Evolutionary conservation across 2,888 invertebrate species (phyloP).

Genomic region (Cheilosia variabilis): DNA sequence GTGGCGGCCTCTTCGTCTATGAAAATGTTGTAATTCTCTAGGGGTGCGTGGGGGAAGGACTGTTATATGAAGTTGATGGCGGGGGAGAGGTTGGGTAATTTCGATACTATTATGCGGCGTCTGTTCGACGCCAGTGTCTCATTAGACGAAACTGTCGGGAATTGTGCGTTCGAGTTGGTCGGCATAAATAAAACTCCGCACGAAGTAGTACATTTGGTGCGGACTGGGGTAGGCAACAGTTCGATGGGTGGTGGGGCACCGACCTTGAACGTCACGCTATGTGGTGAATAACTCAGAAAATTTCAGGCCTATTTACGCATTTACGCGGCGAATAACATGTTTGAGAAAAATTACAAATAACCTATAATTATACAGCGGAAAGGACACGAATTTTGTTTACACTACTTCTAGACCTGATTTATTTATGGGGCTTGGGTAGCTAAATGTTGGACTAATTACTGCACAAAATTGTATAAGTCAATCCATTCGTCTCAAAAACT

Average conservation of each 20-base stretch:
- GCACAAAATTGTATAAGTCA: no score
- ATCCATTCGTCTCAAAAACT: no score
- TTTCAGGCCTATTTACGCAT: no score
- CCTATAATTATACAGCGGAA: no score
- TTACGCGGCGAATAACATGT: no score
- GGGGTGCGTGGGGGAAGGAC: conserved; percentile 21
- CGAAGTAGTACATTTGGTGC: background rate
- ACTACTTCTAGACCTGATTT: no score
- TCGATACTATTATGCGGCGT: conserved; percentile 59
- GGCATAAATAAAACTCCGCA: conserved; percentile 17
- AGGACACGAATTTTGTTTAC: no score
- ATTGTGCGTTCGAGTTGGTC: conserved; percentile 35
- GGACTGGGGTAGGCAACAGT: conserved; percentile 15
- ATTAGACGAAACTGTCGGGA: conserved; percentile 40
- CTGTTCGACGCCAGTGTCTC: conserved; percentile 53
- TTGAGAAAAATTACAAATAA: no score
- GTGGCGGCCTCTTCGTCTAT: conserved; percentile 19
- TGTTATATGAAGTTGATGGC: background rate
- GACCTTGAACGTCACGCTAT: no score
- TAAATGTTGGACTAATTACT: no score
- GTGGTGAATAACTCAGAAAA: no score
- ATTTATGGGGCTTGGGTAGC: no score
- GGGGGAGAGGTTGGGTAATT: conserved; percentile 23
- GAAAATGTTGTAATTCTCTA: conserved; percentile 39
- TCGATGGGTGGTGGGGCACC: background rate